A percentile compares a stretch with the other conserved stretches of the same genome.
Conservation (phyloP, 1,140 invertebrate species). For the Heliothis subflexa region DNA sequence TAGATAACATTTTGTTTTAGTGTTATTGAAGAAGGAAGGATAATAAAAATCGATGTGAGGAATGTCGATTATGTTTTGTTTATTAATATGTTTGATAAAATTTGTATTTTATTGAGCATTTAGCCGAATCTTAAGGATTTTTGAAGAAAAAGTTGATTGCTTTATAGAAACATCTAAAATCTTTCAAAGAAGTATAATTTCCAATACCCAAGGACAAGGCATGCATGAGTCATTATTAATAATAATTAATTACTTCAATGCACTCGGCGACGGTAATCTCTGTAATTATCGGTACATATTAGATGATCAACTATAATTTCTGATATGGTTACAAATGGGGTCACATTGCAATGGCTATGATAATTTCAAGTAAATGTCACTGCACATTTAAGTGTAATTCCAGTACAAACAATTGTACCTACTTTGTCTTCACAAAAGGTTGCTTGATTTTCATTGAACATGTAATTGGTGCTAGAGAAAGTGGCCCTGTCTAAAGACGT, state of each 20-base stretch:
- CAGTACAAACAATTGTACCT: neutral
- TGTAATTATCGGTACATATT: conserved; percentile 3
- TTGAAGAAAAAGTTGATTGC: too few relatives aligned
- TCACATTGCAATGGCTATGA: neutral
- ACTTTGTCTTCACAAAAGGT: conserved; percentile 3
- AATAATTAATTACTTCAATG: conserved; percentile 6
- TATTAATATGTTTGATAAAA: neutral
- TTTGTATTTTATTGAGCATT: neutral
- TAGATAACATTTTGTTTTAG: neutral
- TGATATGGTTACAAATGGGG: conserved; percentile 1
- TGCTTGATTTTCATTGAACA: too few relatives aligned
- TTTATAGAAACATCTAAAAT: too few relatives aligned
- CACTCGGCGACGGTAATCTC: neutral
- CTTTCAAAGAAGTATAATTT: too few relatives aligned
- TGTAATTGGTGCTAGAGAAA: conserved; percentile 22
- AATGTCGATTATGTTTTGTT: neutral
- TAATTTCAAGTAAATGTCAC: neutral
- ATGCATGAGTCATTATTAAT: neutral
- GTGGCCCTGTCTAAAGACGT: neutral
- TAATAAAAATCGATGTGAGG: neutral
- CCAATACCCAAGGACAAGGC: too few relatives aligned
- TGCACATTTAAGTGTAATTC: conserved; percentile 7
- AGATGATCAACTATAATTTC: conserved; percentile 4
- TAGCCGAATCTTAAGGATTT: too few relatives aligned
- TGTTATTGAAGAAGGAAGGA: neutral